These are phyloP conservation scores for Pleuronectes platessa DNA, from an alignment of 2,113 vertebrate species.

Conservation along the genomic window DNA sequence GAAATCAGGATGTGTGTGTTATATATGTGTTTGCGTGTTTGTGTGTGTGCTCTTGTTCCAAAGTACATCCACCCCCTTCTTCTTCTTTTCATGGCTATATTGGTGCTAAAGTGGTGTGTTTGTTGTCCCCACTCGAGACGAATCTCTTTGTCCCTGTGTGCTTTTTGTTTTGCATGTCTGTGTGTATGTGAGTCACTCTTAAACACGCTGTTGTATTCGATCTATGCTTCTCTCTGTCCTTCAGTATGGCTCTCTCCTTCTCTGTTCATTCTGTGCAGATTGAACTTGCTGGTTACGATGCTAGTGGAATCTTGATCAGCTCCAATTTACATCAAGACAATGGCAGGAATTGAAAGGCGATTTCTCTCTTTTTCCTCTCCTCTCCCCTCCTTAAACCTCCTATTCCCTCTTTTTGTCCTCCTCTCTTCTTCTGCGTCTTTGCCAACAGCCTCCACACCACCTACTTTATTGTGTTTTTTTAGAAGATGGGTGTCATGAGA, in stretches of 20 bases:
- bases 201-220: constrained; percentile 31
- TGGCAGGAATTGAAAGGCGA: constrained; percentile 76
- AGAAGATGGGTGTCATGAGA: constrained; percentile 58
- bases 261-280: constrained; percentile 57
- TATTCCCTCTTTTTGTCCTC: constrained; percentile 63
- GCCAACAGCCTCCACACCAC: constrained; percentile 53
- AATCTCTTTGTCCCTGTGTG: constrained; percentile 46
- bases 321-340: constrained; percentile 85
- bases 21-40: constrained; percentile 14
- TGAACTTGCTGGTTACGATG: constrained; percentile 76
- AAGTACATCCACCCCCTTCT: constrained; percentile 19
- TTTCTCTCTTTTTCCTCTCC: constrained; percentile 65
- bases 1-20: constrained; percentile 24
- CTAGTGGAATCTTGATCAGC: constrained; percentile 83
- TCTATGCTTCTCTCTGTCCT: constrained; percentile 23
- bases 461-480: constrained; percentile 60
- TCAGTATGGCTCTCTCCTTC: constrained; percentile 39
- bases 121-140: constrained; percentile 29
- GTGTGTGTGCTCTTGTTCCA: background rate
- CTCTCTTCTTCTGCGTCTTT: constrained; percentile 37
- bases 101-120: constrained; percentile 52
- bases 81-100: constrained; percentile 42
- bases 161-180: constrained; percentile 34
- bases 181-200: constrained; percentile 49
- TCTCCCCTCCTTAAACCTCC: constrained; percentile 65